A percentile compares a stretch with the other conserved stretches of the same genome.
Conservation (phyloP, 2,113 vertebrate species). For the Delphinapterus leucas region DNA sequence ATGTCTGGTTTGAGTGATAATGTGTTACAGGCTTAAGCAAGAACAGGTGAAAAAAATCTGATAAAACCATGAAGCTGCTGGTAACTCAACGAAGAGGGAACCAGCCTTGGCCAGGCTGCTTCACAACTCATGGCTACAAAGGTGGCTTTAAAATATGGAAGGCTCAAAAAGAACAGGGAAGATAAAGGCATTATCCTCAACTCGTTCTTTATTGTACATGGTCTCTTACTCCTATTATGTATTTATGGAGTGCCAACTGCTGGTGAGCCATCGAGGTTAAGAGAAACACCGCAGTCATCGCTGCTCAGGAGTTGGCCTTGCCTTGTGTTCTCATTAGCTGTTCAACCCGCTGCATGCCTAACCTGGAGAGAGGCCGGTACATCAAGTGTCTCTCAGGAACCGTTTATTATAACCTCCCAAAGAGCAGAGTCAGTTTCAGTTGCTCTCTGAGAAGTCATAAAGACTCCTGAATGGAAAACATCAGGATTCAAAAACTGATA, state of each 20-base stretch:
- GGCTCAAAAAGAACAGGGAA: background rate
- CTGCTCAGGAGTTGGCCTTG: background rate
- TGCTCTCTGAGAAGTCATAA: background rate
- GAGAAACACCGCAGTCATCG: background rate
- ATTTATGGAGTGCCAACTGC: background rate
- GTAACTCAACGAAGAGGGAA: background rate
- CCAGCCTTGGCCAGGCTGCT: background rate
- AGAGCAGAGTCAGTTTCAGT: background rate
- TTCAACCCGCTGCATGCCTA: background rate
- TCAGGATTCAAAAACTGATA: background rate
- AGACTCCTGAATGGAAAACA: background rate
- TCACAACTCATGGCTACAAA: background rate
- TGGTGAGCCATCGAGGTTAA: background rate
- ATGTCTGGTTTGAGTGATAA: slow-evolving; percentile 36
- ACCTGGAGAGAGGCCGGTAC: background rate
- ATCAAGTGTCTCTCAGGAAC: background rate
- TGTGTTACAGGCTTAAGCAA: slow-evolving; percentile 17
- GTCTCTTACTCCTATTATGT: background rate
- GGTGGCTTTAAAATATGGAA: background rate
- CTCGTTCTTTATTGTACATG: background rate
- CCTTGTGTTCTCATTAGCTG: background rate
- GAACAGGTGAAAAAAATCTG: slow-evolving; percentile 29
- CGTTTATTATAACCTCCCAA: background rate
- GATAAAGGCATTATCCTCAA: background rate
- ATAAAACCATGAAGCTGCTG: background rate